These are phyloP conservation scores for Erythrolamprus reginae DNA, from an alignment of 2,113 vertebrate species.

Conservation along the genomic window DNA sequence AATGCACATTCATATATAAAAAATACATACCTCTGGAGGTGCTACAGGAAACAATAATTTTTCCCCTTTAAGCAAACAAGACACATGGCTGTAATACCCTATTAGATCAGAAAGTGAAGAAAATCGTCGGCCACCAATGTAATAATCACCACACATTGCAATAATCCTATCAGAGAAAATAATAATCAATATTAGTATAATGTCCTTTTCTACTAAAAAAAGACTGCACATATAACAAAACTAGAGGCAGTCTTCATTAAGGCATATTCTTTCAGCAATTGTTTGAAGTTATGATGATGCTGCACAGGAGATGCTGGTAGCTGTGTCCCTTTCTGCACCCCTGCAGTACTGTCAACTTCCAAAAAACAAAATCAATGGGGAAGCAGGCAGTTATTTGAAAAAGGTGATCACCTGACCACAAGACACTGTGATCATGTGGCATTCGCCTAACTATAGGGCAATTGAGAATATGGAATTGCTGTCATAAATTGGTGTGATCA, in stretches of 20 bases:
- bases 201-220: neutral
- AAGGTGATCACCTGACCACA: neutral
- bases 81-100: constrained; percentile 98
- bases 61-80: constrained; percentile 96
- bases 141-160: constrained; percentile 99
- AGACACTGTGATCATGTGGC: neutral
- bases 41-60: constrained; percentile 94
- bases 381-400: neutral
- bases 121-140: constrained; percentile 96
- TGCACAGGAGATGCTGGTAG: neutral
- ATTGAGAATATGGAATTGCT: neutral
- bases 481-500: neutral
- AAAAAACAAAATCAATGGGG: neutral
- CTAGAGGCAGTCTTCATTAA: neutral
- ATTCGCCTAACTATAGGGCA: neutral
- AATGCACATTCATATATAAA: neutral
- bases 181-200: neutral
- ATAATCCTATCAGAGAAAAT: constrained; percentile 80
- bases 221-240: neutral
- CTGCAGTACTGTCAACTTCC: neutral
- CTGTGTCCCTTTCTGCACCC: neutral
- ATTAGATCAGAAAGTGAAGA: constrained; percentile 98
- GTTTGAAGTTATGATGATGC: neutral
- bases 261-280: neutral
- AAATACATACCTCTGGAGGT: constrained; percentile 86